Conservation (phyloP, 2,113 vertebrate species). For the Pelusios castaneus region DNA sequence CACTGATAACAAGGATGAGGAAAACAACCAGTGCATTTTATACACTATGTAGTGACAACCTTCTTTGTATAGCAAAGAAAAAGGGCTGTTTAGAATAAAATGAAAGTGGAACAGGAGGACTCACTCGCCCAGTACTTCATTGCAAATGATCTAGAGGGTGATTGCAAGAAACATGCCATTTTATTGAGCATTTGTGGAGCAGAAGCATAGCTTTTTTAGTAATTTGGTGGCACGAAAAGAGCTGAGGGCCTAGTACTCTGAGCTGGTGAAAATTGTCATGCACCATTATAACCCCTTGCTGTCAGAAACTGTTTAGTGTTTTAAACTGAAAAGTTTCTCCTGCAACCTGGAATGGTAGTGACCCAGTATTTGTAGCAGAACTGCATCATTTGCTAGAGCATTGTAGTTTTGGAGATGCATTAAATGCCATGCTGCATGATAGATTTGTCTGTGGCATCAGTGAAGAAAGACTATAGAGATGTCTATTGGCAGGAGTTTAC, state of each 20-base stretch:
- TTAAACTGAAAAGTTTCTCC: neutral
- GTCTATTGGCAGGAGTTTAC: neutral
- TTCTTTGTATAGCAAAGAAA: neutral
- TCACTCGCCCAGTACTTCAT: neutral
- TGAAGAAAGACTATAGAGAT: neutral
- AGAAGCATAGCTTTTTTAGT: neutral
- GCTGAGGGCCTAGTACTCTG: neutral
- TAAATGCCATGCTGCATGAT: neutral
- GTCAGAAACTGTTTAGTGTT: neutral
- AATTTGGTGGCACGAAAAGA: neutral
- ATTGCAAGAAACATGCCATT: neutral
- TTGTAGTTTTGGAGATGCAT: neutral
- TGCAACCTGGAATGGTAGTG: neutral
- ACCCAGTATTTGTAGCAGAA: neutral
- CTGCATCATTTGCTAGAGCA: neutral
- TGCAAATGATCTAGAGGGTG: neutral
- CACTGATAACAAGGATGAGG: neutral
- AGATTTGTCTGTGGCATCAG: neutral
- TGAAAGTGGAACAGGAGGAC: neutral
- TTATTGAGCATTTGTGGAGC: neutral
- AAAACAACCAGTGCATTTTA: neutral
- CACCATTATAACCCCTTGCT: neutral
- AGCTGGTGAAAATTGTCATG: neutral
- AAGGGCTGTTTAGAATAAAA: neutral
- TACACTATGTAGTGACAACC: neutral